Percentiles rank a stretch among this genome's conserved stretches.
phyloP scores from a whole-genome alignment of 2,113 vertebrate genomes.

The Benitochromis conjunctus region DNA sequence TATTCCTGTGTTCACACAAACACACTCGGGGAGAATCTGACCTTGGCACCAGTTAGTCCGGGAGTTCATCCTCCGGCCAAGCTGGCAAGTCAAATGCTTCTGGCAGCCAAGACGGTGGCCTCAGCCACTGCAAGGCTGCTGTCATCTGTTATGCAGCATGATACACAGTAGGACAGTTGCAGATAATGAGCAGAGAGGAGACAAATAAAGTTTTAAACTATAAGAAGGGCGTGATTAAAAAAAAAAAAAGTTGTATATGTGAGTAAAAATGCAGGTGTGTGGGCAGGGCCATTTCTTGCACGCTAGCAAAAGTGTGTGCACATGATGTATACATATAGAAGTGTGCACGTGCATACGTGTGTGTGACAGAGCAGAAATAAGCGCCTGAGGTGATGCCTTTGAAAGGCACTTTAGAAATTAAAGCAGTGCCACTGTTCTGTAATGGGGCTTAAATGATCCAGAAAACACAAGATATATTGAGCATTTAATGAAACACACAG shows the following conservation, averaged over 20 bases:
- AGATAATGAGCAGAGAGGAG: neutral
- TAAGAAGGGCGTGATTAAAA: neutral
- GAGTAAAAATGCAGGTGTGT: neutral
- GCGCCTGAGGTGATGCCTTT: constrained; percentile 74
- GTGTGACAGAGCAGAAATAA: constrained; percentile 36
- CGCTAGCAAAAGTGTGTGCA: neutral
- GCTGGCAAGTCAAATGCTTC: constrained; percentile 56
- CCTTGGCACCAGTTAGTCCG: constrained; percentile 57
- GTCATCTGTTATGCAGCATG: constrained; percentile 46
- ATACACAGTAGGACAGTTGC: neutral
- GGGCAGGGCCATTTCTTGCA: neutral
- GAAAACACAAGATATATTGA: constrained; percentile 83
- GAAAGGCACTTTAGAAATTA: constrained; percentile 83
- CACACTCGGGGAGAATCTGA: constrained; percentile 32
- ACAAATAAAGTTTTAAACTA: neutral
- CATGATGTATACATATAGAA: neutral
- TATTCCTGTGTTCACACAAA: neutral
- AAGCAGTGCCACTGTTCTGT: constrained; percentile 76
- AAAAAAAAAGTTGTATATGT: neutral
- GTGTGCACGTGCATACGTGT: neutral
- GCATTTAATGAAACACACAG: constrained; percentile 78
- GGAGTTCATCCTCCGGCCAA: constrained; percentile 59
- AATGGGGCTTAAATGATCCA: constrained; percentile 84
- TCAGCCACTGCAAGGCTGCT: constrained; percentile 41
- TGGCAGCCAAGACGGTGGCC: constrained; percentile 32